Evolutionary conservation across 2,888 invertebrate species (phyloP), one percentile per base, ranked within the genome.

Genomic region (Reticulitermes lucifugus): DNA sequence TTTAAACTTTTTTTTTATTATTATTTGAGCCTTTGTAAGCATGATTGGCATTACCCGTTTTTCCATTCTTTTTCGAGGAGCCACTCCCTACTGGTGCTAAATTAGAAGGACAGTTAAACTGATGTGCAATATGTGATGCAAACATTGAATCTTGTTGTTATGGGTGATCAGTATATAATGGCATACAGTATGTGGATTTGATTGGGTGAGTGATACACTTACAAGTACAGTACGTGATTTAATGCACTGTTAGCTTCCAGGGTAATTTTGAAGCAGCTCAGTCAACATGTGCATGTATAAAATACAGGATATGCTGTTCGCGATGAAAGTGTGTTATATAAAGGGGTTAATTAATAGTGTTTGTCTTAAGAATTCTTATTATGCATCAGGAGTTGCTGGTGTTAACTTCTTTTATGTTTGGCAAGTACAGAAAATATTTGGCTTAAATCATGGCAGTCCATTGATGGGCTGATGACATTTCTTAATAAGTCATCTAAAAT

Each of bases 11-110:
- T 83, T 83, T 46, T 46, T 85, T 77, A 51, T 73, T 85, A 71
- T 79, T 79, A 82, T 85, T 77, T 83, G 73, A 73, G 77, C 77
- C 75, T 84, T 75, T 84, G 85, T 83, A 82, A 82, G 83, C 85
- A 82, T 77, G 75, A 82, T 79, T 85, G 82, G 43, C 71, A 14
- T 85, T 75, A 46, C 77, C 51, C 77, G n/a, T n/a, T 51, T 77
- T 77, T 77, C 29, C 41, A 73, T 21, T 73, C 35, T 73, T 46
- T 77, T 77, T 65, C 46, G 41, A 51, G 41, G n/a, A 77, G 14
- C 46, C 43, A 9, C 77, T 75, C 77, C 77, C 77, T 77, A 77
- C 51, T 77, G 77, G 77, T 46, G 77, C 51, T 77, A 75, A 29
- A 12, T 29, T 41, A 41, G 2, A n/a, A 65, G n/a, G 6, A 65